Percentiles rank a stretch among this genome's conserved stretches.
Evolutionary conservation across 2,113 vertebrate genomes (phyloP).

Genomic region (Amia ocellicauda): DNA sequence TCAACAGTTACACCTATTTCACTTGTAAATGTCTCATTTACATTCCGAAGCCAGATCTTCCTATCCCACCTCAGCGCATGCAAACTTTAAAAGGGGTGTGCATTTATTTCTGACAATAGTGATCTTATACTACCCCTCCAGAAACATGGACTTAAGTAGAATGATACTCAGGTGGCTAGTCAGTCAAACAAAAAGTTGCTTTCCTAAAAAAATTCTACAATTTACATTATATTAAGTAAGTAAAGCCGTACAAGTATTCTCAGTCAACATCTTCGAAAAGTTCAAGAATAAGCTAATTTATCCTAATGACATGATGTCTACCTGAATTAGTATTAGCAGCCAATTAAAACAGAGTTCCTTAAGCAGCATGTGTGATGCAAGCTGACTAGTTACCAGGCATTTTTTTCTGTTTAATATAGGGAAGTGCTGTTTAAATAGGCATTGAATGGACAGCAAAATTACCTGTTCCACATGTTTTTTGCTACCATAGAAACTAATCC

Average conservation of each 20-base stretch:
- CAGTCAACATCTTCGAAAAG: too few species aligned
- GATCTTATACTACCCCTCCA: too few species aligned
- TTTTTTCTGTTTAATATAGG: slow-evolving; percentile 37
- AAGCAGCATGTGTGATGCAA: background rate
- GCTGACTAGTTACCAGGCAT: background rate
- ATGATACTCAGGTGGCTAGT: too few species aligned
- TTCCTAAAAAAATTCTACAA: too few species aligned
- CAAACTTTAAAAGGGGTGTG: background rate
- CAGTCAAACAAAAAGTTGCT: too few species aligned
- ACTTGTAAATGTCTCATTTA: slow-evolving; percentile 21
- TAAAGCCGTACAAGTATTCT: too few species aligned
- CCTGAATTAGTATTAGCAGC: background rate
- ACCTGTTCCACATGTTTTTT: slow-evolving; percentile 30
- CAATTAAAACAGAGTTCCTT: slow-evolving; percentile 2
- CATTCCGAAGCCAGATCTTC: slow-evolving; percentile 5
- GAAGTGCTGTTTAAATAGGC: slow-evolving; percentile 47
- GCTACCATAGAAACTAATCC: slow-evolving; percentile 69
- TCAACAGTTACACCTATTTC: slow-evolving; percentile 13
- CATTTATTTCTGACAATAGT: too few species aligned
- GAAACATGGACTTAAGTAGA: too few species aligned
- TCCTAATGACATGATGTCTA: too few species aligned
- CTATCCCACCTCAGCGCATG: background rate
- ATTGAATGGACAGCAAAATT: slow-evolving; percentile 49
- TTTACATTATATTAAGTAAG: too few species aligned
- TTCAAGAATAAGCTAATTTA: too few species aligned